Evolutionary conservation across 2,888 invertebrate genomes (phyloP), one percentile per base, ranked within the genome.

Genomic region (Harpagoxenus sublaevis): DNA sequence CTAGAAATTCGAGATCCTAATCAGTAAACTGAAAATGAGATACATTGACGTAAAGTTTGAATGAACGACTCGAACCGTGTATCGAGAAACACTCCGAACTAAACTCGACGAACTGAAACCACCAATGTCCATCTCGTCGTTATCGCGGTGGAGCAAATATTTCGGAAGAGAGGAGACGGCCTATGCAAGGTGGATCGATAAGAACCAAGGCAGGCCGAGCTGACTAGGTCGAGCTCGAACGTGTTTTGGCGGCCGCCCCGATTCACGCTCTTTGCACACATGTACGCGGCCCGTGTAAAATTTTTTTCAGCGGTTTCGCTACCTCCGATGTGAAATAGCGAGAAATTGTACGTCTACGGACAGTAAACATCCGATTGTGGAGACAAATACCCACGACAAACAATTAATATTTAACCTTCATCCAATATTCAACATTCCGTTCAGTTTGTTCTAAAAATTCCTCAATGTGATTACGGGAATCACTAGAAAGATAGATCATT

Each of bases 141-240:
- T 60, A 71, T 60, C 45, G 57, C 35, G 48, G 18, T 48, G 39
- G 10, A 23, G 60, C 68, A 81, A 79, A 74, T 83, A 78, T 66
- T 83, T 77, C 65, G 79, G 66, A 83, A 77, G 63, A 65, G 45
- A 66, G 39, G 28, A 84, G 70, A 84, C 53, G 53, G 79, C 84
- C 79, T 79, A 79, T 79, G 63, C 78, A 68, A 62, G 48, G 66
- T 62, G 53, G 79, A 84, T 84, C 84, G 79, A 84, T 84, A 84
- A 84, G 84, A 84, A 84, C 84, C 68, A 78, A 78, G 79, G 79
- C 74, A 53, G 68, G 79, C 51, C 78, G 51, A 60, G 78, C 83
- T 84, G 68, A 84, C 84, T 84, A 84, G 84, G 79, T 79, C 84
- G 84, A 79, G 53, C 84, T 81, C 79, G 66, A 68, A 78, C 23